A percentile compares a stretch with the other conserved stretches of the same genome.
Conservation (phyloP, 1,140 invertebrate genomes). For the Sarcophaga bullata region DNA sequence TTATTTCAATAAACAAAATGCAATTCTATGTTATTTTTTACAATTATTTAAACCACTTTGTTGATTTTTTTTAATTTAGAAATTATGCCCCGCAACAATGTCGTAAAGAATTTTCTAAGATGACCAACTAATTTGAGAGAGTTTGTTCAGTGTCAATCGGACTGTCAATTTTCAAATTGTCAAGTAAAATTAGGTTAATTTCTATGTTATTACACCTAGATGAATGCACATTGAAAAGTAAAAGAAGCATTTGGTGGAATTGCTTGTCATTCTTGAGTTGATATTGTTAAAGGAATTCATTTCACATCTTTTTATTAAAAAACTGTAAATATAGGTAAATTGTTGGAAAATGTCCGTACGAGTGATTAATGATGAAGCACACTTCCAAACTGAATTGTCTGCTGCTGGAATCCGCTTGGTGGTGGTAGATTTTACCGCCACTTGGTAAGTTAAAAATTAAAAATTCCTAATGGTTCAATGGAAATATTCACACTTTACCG, state of each 20-base stretch:
- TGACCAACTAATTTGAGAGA: neutral
- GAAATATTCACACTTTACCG: slow-evolving; percentile 9
- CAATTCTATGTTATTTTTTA: neutral
- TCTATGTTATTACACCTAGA: no score
- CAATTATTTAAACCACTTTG: neutral
- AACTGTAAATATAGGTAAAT: neutral
- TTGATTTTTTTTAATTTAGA: neutral
- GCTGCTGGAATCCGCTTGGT: slow-evolving; percentile 88
- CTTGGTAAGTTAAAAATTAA: slow-evolving; percentile 74
- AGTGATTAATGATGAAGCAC: slow-evolving; percentile 73
- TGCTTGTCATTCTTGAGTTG: neutral
- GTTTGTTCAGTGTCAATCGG: neutral
- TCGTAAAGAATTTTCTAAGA: neutral
- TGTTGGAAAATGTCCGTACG: slow-evolving; percentile 57
- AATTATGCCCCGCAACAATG: neutral
- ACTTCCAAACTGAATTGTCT: slow-evolving; percentile 84
- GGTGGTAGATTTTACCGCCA: slow-evolving; percentile 93
- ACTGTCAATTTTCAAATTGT: no score
- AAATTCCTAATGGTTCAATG: neutral
- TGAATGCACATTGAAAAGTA: no score
- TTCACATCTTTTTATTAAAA: neutral
- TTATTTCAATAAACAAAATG: neutral
- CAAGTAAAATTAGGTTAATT: no score
- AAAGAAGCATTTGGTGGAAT: neutral
- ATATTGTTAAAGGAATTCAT: neutral